phyloP scores from a whole-genome alignment of 64 coral and sea anemone species.

The Porites lutea region DNA sequence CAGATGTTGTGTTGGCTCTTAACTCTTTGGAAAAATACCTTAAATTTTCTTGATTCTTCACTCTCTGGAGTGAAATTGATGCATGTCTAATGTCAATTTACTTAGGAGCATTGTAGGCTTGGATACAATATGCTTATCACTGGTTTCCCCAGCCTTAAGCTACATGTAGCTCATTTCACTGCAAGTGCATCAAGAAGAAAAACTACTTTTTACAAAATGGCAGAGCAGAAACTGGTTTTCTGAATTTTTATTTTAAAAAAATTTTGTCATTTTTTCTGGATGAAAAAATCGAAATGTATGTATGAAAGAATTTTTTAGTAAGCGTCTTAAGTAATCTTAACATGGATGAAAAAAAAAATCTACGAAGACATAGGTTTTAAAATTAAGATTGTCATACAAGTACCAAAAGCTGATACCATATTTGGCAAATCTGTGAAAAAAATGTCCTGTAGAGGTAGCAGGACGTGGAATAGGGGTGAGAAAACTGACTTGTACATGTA shows the following conservation, averaged over 20 bases:
- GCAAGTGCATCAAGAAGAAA: neutral
- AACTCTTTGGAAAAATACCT: neutral
- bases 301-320: conserved; percentile 5
- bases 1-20: neutral
- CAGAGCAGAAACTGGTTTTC: conserved; percentile 49
- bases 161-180: too few species aligned
- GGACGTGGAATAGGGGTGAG: too few species aligned
- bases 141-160: too few species aligned
- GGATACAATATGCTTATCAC: too few species aligned
- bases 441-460: too few species aligned
- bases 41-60: too few species aligned
- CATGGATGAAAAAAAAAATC: neutral
- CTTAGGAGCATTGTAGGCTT: too few species aligned
- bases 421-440: too few species aligned
- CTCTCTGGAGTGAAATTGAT: too few species aligned
- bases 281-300: neutral
- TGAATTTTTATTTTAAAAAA: conserved; percentile 33
- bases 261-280: conserved; percentile 18
- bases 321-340: neutral
- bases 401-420: neutral
- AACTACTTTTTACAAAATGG: conserved; percentile 13
- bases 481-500: too few species aligned
- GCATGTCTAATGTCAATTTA: too few species aligned
- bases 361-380: neutral
- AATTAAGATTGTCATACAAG: neutral